Evolutionary conservation across 2,797 vertebrate genomes (phyloP).

Genomic region (Macroramphosus scolopax): DNA sequence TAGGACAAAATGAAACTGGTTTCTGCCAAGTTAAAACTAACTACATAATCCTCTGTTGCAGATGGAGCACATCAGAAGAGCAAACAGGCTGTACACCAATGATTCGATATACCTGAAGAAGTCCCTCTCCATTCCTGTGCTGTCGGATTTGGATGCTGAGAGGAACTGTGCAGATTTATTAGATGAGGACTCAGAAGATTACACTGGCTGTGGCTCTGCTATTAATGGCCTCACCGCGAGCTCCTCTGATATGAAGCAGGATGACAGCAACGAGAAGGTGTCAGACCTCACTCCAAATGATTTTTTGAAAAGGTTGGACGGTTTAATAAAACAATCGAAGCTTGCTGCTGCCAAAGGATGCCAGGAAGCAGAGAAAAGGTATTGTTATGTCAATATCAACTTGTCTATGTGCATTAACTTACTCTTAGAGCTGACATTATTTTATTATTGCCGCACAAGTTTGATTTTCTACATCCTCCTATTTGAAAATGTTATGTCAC

Average conservation of each 20-base stretch:
- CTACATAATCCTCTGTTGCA: conserved; percentile 48
- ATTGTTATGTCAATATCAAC: too few relatives aligned
- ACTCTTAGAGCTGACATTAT: too few relatives aligned
- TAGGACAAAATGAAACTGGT: too few relatives aligned
- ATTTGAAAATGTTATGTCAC: neutral
- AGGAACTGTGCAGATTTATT: conserved; percentile 19
- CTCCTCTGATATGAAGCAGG: conserved; percentile 9
- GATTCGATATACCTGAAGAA: conserved; percentile 93
- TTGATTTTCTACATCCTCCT: too few relatives aligned
- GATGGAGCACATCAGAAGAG: conserved; percentile 92
- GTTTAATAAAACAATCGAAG: conserved; percentile 85
- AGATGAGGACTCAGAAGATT: conserved; percentile 28
- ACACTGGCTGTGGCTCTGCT: neutral
- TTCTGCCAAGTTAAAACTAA: neutral
- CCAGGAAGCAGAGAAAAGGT: conserved; percentile 73
- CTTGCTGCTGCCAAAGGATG: conserved; percentile 80
- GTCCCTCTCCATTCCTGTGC: conserved; percentile 83
- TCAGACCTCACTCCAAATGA: conserved; percentile 79
- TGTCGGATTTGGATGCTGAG: conserved; percentile 51
- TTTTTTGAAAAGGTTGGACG: conserved; percentile 86
- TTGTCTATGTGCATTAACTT: neutral
- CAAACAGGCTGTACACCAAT: conserved; percentile 90
- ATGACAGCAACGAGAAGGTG: conserved; percentile 4
- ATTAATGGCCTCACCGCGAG: conserved; percentile 25
- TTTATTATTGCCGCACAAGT: too few relatives aligned